Evolutionary conservation across 2,888 invertebrate genomes (phyloP), one percentile per base, ranked within the genome.

Genomic region (Caenorhabditis doughertyi): DNA sequence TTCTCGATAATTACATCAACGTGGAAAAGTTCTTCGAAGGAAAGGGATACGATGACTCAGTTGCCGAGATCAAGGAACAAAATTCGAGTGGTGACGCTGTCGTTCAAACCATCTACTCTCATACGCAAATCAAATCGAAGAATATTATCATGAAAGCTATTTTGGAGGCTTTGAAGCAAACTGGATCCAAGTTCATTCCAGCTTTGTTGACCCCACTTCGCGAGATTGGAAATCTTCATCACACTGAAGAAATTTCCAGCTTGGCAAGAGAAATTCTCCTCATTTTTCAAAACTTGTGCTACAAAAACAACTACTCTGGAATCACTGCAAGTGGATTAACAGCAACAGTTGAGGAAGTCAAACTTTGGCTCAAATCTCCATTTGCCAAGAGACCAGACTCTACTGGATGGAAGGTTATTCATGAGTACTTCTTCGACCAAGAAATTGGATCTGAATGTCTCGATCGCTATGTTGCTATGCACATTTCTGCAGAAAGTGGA

Each of bases 51-150:
- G 87, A 87, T 64, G 88, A 88, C 39, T 86, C 87, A 1, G 88
- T 88, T 16, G 85, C 84, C 44, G 70, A 84, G 47, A 83, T 88
- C 65, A 87, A 87, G 47, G 84, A 83, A 58, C 65, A 82, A 68
- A 77, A 82, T 58, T 68, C 76, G 1, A 56, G 77, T 29, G 87
- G 89, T 76, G 85, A 89, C 16, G 79, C 70, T 42, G 88, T 90
- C 9, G 91, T 91, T 13, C 84, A 89, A 8, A 87, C 86, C 62
- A 89, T 91, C 74, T 91, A 91, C 84, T 91, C 91, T 44, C 91
- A 91, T 79, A 90, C 90, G 5, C 87, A 89, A 56, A 84, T 91
- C 55, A 83, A 83, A 32, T 85, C 81, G 4, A 87, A 87, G 82
- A 87, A 86, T 83, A 53, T 82, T 68, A 81, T 88, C 49, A 76